Evolutionary conservation across 2,113 vertebrate species (phyloP).

Genomic region (Hiodon tergisus): DNA sequence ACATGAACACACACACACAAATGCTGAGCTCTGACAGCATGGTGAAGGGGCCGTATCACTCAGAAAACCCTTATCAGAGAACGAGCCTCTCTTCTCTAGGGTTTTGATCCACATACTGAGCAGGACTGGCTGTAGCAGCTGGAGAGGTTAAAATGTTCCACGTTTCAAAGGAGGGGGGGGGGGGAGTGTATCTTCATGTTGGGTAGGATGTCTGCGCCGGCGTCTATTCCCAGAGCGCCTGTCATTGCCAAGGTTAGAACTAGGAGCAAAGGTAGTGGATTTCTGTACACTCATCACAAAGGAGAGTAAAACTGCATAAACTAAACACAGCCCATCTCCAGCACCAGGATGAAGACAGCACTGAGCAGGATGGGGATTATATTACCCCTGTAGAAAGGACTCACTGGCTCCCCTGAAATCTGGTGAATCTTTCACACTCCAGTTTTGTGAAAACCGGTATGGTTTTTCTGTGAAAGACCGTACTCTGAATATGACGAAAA

Average conservation of each 20-base stretch:
- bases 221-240: slow-evolving; percentile 65
- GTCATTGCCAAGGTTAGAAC: slow-evolving; percentile 67
- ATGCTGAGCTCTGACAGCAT: slow-evolving; percentile 66
- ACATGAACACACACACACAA: slow-evolving; percentile 2
- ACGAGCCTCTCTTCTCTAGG: slow-evolving; percentile 47
- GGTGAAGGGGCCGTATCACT: slow-evolving; percentile 60
- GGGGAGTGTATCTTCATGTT: slow-evolving; percentile 68
- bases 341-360: too few species aligned
- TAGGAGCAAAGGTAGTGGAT: slow-evolving; percentile 42
- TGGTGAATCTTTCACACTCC: too few species aligned
- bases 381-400: too few species aligned
- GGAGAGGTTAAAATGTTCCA: slow-evolving; percentile 70
- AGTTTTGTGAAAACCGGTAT: too few species aligned
- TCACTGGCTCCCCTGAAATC: too few species aligned
- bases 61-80: slow-evolving; percentile 63
- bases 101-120: slow-evolving; percentile 56
- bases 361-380: too few species aligned
- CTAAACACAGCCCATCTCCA: not conserved
- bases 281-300: slow-evolving; percentile 28
- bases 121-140: slow-evolving; percentile 64
- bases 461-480: too few species aligned
- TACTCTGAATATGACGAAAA: too few species aligned
- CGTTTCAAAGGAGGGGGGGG: slow-evolving; percentile 64
- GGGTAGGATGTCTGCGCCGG: slow-evolving; percentile 59
- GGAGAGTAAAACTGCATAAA: not conserved